phyloP scores from a whole-genome alignment of 2,113 vertebrate species.

The Dryoscopus gambensis region DNA sequence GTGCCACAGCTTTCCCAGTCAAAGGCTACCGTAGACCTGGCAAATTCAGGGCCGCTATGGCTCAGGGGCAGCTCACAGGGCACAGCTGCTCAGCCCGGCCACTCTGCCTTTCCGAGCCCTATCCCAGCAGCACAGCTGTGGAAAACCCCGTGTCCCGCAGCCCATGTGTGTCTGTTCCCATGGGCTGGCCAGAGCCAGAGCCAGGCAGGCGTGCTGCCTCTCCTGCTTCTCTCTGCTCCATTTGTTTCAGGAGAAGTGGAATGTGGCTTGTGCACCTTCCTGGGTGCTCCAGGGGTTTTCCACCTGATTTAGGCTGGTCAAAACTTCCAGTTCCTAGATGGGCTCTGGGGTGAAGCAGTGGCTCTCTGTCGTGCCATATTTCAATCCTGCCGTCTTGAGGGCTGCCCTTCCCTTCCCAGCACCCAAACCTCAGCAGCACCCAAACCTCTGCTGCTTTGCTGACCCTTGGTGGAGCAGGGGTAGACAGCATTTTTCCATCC shows the following conservation, averaged over 20 bases:
- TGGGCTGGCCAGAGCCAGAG: rapidly evolving
- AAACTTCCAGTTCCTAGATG: rapidly evolving
- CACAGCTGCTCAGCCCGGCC: rapidly evolving
- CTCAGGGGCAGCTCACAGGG: rapidly evolving
- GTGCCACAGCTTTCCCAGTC: rapidly evolving
- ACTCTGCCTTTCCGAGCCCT: rapidly evolving
- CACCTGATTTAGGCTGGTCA: neutral
- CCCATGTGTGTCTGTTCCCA: rapidly evolving
- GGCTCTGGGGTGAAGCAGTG: rapidly evolving
- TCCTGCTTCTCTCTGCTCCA: neutral
- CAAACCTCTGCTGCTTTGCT: neutral
- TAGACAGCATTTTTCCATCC: rapidly evolving
- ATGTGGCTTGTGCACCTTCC: neutral
- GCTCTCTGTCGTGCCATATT: neutral
- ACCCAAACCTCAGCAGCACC: neutral
- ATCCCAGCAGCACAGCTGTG: rapidly evolving
- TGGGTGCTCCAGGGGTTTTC: neutral
- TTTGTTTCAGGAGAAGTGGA: neutral
- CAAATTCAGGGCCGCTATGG: rapidly evolving
- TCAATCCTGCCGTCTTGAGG: neutral
- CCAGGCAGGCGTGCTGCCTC: neutral
- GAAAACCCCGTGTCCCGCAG: neutral
- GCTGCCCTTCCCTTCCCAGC: neutral
- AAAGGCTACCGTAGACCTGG: rapidly evolving
- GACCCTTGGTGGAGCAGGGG: neutral